Evolutionary conservation across 2,888 invertebrate genomes (phyloP).

Genomic region (Stictocephala bisonia): DNA sequence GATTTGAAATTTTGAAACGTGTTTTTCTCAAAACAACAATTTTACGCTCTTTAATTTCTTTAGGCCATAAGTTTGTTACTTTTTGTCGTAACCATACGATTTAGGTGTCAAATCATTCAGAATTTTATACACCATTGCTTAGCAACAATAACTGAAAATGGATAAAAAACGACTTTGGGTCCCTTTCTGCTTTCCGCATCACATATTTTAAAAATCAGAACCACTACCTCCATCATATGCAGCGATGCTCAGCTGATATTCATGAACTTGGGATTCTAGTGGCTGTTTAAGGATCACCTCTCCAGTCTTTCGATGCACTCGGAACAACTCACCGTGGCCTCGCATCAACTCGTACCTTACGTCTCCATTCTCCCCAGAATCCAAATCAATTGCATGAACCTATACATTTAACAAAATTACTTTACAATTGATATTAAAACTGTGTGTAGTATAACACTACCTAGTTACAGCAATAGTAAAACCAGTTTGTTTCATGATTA

Average conservation of each 20-base stretch:
- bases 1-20: too few relatives aligned
- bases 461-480: not conserved
- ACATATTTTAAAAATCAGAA: not conserved
- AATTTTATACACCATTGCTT: too few relatives aligned
- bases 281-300: conserved; percentile 85
- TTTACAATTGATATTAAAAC: conserved; percentile 35
- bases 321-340: conserved; percentile 90
- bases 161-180: too few relatives aligned
- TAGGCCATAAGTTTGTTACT: too few relatives aligned
- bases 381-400: conserved; percentile 90
- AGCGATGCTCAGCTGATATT: conserved; percentile 84
- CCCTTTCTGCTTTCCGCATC: too few relatives aligned
- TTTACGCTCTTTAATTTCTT: too few relatives aligned
- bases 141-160: too few relatives aligned
- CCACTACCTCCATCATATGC: conserved; percentile 90
- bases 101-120: too few relatives aligned
- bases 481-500: not conserved
- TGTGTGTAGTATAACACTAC: conserved; percentile 44
- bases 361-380: conserved; percentile 91
- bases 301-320: conserved; percentile 86
- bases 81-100: too few relatives aligned
- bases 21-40: too few relatives aligned
- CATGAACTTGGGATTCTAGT: conserved; percentile 81
- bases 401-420: conserved; percentile 60
- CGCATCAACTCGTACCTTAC: conserved; percentile 90